Percentiles rank a stretch among this genome's conserved stretches.
These are phyloP conservation scores for Rhynchomys soricoides DNA, from an alignment of 2,113 vertebrate genomes.

Conservation along the genomic window DNA sequence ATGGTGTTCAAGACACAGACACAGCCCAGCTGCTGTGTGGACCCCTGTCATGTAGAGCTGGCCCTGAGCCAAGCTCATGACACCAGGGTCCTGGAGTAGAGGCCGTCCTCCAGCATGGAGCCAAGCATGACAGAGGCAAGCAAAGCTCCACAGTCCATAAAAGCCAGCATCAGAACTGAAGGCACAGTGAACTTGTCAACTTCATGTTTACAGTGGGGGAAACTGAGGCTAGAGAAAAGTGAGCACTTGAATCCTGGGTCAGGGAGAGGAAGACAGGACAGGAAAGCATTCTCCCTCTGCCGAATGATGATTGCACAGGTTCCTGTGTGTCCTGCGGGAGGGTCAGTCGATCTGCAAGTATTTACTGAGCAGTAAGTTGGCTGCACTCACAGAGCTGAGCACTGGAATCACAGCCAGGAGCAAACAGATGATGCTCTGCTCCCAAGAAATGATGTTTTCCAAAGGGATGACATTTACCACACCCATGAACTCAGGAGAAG, in stretches of 20 bases:
- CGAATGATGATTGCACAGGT: background rate
- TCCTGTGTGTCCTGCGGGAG: too few species aligned
- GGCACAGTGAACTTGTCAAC: too few species aligned
- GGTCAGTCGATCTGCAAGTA: background rate
- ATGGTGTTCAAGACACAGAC: too few species aligned
- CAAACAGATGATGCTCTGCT: background rate
- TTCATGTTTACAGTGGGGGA: background rate
- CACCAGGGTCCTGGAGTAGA: background rate
- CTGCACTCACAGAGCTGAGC: background rate
- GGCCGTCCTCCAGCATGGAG: fast-evolving
- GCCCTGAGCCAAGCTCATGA: background rate
- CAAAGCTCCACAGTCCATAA: background rate
- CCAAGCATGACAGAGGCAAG: background rate
- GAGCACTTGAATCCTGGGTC: background rate
- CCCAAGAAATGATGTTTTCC: background rate
- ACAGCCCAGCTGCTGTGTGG: fast-evolving
- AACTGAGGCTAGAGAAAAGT: background rate
- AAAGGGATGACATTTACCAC: background rate
- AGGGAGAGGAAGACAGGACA: background rate
- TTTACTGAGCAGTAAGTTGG: background rate
- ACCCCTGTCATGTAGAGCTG: background rate
- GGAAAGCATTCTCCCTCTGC: background rate
- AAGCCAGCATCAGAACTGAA: background rate
- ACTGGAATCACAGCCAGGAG: background rate
- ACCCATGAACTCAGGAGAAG: background rate